phyloP scores from a whole-genome alignment of 2,888 invertebrate species.

The Dyspetes luteomarginatus region DNA sequence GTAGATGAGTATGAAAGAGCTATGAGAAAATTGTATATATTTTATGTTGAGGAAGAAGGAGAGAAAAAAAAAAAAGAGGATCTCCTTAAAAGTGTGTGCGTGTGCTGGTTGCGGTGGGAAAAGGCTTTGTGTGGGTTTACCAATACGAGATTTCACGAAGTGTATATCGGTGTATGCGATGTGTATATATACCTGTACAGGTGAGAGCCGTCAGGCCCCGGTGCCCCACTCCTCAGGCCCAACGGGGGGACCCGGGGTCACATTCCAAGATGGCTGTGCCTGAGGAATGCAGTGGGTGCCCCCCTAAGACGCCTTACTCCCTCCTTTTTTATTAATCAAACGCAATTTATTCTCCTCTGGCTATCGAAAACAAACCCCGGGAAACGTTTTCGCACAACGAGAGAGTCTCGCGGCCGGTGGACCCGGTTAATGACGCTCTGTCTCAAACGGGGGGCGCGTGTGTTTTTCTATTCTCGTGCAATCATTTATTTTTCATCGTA shows the following conservation, averaged over 20 bases:
- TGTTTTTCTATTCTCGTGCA: slow-evolving; percentile 18
- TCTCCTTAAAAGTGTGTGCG: slow-evolving; percentile 10
- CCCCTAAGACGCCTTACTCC: slow-evolving; percentile 81
- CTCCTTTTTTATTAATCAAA: slow-evolving; percentile 81
- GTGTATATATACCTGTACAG: slow-evolving; percentile 43
- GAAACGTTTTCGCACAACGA: slow-evolving; percentile 53
- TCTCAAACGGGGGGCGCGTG: neutral
- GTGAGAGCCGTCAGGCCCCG: slow-evolving; percentile 66
- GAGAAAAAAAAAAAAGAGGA: slow-evolving; percentile 25
- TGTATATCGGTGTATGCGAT: neutral
- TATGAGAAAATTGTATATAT: slow-evolving; percentile 33
- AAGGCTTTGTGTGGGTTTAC: slow-evolving; percentile 33
- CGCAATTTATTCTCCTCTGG: slow-evolving; percentile 76
- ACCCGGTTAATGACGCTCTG: slow-evolving; percentile 56
- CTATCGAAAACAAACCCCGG: slow-evolving; percentile 75
- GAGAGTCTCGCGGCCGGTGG: slow-evolving; percentile 64
- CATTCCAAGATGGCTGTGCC: slow-evolving; percentile 84
- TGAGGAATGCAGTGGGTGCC: slow-evolving; percentile 83
- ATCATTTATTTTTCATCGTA: slow-evolving; percentile 16
- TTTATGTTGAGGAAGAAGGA: slow-evolving; percentile 3
- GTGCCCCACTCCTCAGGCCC: slow-evolving; percentile 74
- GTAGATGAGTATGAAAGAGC: neutral
- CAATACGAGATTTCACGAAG: neutral
- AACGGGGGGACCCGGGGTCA: slow-evolving; percentile 82
- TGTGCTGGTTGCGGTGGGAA: slow-evolving; percentile 35